A percentile compares a stretch with the other conserved stretches of the same genome.
phyloP scores from a whole-genome alignment of 2,888 invertebrate genomes.

The Sinopyrophorus schimmeli region DNA sequence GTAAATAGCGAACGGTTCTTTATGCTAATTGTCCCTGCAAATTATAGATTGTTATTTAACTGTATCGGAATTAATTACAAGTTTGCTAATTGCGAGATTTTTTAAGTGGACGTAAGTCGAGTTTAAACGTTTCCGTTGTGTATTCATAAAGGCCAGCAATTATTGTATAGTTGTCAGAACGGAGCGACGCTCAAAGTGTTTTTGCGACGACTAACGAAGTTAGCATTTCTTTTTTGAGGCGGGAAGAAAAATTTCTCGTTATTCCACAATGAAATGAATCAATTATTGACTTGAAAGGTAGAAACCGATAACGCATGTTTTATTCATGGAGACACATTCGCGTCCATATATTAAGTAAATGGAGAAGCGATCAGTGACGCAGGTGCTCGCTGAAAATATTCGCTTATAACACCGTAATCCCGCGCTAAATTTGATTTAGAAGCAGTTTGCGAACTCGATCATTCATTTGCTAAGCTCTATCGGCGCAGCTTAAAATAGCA shows the following conservation, averaged over 20 bases:
- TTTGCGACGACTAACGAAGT: no score
- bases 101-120: no score
- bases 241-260: slow-evolving; percentile 14
- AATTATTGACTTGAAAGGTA: slow-evolving; percentile 31
- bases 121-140: no score
- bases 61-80: no score
- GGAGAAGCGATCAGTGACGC: slow-evolving; percentile 45
- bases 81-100: no score
- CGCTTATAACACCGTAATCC: slow-evolving; percentile 49
- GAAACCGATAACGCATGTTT: slow-evolving; percentile 39
- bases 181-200: no score
- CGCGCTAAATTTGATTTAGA: slow-evolving; percentile 48
- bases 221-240: no score
- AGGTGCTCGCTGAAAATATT: slow-evolving; percentile 48
- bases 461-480: slow-evolving; percentile 45
- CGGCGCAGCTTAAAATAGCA: slow-evolving; percentile 35
- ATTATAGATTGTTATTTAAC: no score
- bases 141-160: no score
- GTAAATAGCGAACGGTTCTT: no score
- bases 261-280: slow-evolving; percentile 27
- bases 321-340: slow-evolving; percentile 49
- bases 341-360: slow-evolving; percentile 48
- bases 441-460: slow-evolving; percentile 47
- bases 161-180: no score
- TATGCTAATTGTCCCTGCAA: no score